Evolutionary conservation across 2,113 vertebrate genomes (phyloP).

Genomic region (Paraplagusia blochii): DNA sequence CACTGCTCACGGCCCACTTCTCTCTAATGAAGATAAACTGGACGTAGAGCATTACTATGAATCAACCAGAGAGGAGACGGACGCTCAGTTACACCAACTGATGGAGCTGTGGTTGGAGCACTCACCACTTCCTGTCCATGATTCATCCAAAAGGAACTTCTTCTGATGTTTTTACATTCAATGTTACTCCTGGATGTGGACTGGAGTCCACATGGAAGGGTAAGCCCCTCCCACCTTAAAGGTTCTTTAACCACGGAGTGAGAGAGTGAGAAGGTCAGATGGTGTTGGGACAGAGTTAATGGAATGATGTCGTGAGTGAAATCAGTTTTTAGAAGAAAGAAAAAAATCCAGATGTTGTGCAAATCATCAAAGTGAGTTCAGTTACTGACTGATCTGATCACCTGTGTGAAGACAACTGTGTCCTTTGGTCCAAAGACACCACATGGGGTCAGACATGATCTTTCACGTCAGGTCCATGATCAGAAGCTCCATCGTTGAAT

Average conservation of each 20-base stretch:
- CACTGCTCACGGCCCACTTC: slow-evolving; percentile 32
- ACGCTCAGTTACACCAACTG: slow-evolving; percentile 19
- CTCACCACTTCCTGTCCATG: background rate
- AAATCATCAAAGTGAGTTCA: no score
- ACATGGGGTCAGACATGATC: slow-evolving; percentile 52
- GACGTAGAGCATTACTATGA: slow-evolving; percentile 57
- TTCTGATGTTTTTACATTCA: no score
- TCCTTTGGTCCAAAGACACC: slow-evolving; percentile 35
- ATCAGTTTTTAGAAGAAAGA: no score
- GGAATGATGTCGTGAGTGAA: no score
- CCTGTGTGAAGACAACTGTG: background rate
- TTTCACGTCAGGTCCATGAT: slow-evolving; percentile 40
- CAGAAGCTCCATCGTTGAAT: slow-evolving; percentile 42
- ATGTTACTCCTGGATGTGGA: no score
- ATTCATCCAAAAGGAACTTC: background rate
- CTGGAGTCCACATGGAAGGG: no score
- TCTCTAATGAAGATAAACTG: slow-evolving; percentile 65
- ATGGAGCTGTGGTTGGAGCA: background rate
- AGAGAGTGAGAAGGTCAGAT: no score
- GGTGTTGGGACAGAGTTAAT: no score
- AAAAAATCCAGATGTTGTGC: no score
- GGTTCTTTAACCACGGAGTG: background rate
- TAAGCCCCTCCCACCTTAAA: no score
- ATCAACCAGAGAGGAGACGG: slow-evolving; percentile 38
- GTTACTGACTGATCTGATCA: no score